phyloP scores from a whole-genome alignment of 2,797 vertebrate species.

The Anableps anableps region DNA sequence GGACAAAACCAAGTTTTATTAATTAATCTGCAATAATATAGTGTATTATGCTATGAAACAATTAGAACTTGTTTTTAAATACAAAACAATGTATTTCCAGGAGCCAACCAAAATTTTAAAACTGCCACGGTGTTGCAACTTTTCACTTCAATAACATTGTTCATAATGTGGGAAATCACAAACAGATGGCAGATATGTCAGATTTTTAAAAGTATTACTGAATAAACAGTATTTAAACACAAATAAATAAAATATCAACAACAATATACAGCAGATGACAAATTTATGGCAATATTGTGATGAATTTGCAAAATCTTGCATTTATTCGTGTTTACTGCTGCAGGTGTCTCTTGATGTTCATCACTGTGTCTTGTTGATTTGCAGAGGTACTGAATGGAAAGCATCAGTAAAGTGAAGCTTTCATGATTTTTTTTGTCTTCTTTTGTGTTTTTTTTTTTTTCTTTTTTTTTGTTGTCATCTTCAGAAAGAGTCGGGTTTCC shows the following conservation, averaged over 20 bases:
- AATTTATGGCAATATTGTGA: neutral
- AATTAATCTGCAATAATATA: slow-evolving; percentile 21
- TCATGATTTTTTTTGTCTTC: neutral
- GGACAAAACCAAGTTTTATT: slow-evolving; percentile 59
- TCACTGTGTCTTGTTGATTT: slow-evolving; percentile 18
- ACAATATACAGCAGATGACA: slow-evolving; percentile 13
- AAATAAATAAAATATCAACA: neutral
- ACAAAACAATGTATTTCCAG: neutral
- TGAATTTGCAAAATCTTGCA: neutral
- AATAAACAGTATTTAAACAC: neutral
- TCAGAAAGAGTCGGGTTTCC: slow-evolving; percentile 70
- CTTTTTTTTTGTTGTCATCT: slow-evolving; percentile 9
- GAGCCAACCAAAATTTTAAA: neutral
- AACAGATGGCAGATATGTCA: neutral
- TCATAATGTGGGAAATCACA: neutral
- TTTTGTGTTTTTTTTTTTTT: neutral
- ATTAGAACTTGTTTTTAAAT: neutral
- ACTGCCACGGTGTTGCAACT: neutral
- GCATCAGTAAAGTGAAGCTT: slow-evolving; percentile 9
- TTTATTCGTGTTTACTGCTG: neutral
- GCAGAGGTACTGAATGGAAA: slow-evolving; percentile 11
- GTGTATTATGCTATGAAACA: neutral
- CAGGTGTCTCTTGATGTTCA: slow-evolving; percentile 6
- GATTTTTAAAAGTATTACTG: neutral
- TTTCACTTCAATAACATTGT: neutral